A percentile compares a stretch with the other conserved stretches of the same genome.
These are phyloP conservation scores for Phylloscopus whistleri DNA, from an alignment of 2,113 vertebrate genomes.

Conservation along the genomic window DNA sequence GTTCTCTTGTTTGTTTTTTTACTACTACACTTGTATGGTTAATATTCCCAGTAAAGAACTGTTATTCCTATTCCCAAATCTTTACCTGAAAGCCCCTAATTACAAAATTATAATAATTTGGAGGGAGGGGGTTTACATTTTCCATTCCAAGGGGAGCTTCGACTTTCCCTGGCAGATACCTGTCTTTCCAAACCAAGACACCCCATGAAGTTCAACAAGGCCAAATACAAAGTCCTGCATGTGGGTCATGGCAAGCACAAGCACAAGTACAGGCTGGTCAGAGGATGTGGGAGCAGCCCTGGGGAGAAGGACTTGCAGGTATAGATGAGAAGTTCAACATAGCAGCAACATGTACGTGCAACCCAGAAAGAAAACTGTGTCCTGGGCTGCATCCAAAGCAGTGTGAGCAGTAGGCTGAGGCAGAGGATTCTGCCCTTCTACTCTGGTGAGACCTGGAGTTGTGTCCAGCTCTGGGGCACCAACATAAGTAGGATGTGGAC, in stretches of 20 bases:
- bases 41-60: no score
- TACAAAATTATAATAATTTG: no score
- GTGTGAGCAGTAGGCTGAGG: accelerated
- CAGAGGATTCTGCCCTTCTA: not conserved
- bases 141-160: no score
- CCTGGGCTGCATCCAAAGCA: not conserved
- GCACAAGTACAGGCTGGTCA: not conserved
- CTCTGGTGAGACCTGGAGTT: not conserved
- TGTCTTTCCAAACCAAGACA: not conserved
- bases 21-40: no score
- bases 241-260: not conserved
- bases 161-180: no score
- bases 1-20: no score
- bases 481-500: not conserved
- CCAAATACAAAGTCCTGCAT: not conserved
- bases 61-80: no score
- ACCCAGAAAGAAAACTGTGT: not conserved
- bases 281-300: not conserved
- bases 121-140: no score
- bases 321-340: not conserved
- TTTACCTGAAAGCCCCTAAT: no score
- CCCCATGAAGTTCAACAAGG: not conserved
- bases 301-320: not conserved
- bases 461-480: not conserved
- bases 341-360: not conserved